Evolutionary conservation across 2,113 vertebrate genomes (phyloP).

Genomic region (Tauraco erythrolophus): DNA sequence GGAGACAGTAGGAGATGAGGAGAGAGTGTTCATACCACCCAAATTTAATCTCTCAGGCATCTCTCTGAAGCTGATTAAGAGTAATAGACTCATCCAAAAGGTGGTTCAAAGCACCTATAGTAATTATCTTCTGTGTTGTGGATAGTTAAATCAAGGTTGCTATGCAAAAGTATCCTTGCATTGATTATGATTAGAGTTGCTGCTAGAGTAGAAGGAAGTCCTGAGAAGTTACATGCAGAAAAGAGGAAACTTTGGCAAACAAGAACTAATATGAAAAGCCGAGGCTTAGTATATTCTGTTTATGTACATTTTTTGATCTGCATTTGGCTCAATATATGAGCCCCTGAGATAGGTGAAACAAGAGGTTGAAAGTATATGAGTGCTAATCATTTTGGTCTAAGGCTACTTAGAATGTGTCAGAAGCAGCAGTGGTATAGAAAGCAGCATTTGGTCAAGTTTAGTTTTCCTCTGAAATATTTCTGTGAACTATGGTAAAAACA

Average conservation of each 20-base stretch:
- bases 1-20: not conserved
- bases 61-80: constrained; percentile 50
- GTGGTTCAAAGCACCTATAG: constrained; percentile 31
- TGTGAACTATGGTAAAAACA: not conserved
- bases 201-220: not conserved
- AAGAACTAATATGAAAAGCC: not conserved
- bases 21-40: constrained; percentile 44
- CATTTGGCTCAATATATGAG: not conserved
- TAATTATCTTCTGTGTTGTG: constrained; percentile 7
- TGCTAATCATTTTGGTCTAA: not conserved
- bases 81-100: not conserved
- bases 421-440: not conserved
- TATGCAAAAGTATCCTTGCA: not conserved
- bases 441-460: not conserved
- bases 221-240: not conserved
- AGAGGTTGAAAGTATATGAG: not conserved
- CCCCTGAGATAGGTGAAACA: not conserved
- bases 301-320: not conserved
- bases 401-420: not conserved
- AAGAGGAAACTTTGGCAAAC: not conserved
- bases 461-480: constrained; percentile 13
- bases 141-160: not conserved
- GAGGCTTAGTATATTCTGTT: not conserved
- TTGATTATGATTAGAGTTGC: not conserved
- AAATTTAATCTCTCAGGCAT: constrained; percentile 53